phyloP scores from a whole-genome alignment of 1,140 invertebrate genomes.

The Zaprionus vittiger region DNA sequence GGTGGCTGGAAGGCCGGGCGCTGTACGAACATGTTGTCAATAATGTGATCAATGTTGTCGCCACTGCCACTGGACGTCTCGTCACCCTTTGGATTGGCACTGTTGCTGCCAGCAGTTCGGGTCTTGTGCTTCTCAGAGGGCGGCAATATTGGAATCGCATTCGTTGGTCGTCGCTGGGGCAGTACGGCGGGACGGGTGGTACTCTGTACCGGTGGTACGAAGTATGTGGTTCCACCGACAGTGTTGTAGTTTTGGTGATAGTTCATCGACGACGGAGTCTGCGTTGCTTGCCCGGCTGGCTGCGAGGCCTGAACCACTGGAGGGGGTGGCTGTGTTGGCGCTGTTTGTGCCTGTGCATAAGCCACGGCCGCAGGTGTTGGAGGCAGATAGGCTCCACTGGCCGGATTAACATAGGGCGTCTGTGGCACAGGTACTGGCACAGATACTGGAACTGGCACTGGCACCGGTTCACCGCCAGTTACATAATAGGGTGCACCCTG shows the following conservation, averaged over 20 bases:
- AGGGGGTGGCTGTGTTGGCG: slow-evolving; percentile 50
- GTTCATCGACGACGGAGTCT: slow-evolving; percentile 50
- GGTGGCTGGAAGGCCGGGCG: slow-evolving; percentile 84
- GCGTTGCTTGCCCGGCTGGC: slow-evolving; percentile 34
- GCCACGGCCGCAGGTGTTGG: slow-evolving; percentile 67
- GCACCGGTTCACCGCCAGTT: slow-evolving; percentile 57
- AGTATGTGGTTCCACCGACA: slow-evolving; percentile 83
- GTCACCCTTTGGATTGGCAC: slow-evolving; percentile 23
- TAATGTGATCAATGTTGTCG: slow-evolving; percentile 87
- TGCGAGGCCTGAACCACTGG: slow-evolving; percentile 42
- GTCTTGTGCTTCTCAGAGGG: slow-evolving; percentile 83
- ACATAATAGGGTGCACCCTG: slow-evolving; percentile 84
- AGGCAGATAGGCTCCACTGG: slow-evolving; percentile 64
- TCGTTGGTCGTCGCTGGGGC: slow-evolving; percentile 84
- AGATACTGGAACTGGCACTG: slow-evolving; percentile 51
- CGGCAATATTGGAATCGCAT: slow-evolving; percentile 84
- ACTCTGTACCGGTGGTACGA: slow-evolving; percentile 76
- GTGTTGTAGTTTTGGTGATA: slow-evolving; percentile 82
- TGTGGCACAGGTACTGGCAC: slow-evolving; percentile 53
- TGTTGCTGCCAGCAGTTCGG: slow-evolving; percentile 17
- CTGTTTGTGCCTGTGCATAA: slow-evolving; percentile 62
- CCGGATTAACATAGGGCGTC: slow-evolving; percentile 64
- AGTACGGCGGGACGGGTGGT: slow-evolving; percentile 67
- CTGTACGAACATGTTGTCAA: slow-evolving; percentile 87
- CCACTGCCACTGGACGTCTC: slow-evolving; percentile 60